Base-by-base conservation (phyloP, 2,888 invertebrate species). In the Argyresthia albistria region DNA sequence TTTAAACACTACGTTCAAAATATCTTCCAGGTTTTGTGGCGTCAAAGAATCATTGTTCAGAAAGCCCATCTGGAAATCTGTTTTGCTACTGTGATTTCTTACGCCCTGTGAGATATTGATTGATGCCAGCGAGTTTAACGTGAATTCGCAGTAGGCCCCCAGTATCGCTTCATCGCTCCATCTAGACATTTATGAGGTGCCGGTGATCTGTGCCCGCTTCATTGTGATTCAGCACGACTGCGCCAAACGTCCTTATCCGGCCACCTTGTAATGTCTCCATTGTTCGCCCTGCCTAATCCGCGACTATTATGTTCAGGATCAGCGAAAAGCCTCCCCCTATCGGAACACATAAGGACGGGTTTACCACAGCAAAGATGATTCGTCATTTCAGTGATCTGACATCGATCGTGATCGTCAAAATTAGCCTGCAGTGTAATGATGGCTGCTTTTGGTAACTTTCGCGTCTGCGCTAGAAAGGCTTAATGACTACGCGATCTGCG, bases 231-330 rank as follows among this genome's bases (percentile, higher is more conserved):
- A 78, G 49, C 39, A 39, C 47, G 54, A 73, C 72, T 73, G 76
- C 70, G 73, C 69, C 62, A 68, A 66, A 73, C 69, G 72, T 77
- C 86, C 83, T 74, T 86, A 81, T 80, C 70, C 73, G 83, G 76
- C 61, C 64, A 72, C 66, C 66, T 71, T 65, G 68, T 82, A 82
- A 84, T 82, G 82, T 82, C 71, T 78, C 79, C 71, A 84, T 86
- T 87, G 86, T 84, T 76, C 67, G 61, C 65, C 69, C 74, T 74
- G 71, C 73, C 66, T 75, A 70, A 77, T 73, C 67, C 67, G 61
- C 61, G 60, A 70, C 69, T 68, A 66, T 65, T 66, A 45, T 67
- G 58, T 60, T 59, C 16, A 46, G 35, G 10, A 54, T 39, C 37
- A 15, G 46, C 46, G 10, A 36, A 37, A 15, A 48, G 47, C 47